Percentiles rank a stretch among this genome's conserved stretches.
phyloP scores from a whole-genome alignment of 2,113 vertebrate species.

The Australoheros scitulus region DNA sequence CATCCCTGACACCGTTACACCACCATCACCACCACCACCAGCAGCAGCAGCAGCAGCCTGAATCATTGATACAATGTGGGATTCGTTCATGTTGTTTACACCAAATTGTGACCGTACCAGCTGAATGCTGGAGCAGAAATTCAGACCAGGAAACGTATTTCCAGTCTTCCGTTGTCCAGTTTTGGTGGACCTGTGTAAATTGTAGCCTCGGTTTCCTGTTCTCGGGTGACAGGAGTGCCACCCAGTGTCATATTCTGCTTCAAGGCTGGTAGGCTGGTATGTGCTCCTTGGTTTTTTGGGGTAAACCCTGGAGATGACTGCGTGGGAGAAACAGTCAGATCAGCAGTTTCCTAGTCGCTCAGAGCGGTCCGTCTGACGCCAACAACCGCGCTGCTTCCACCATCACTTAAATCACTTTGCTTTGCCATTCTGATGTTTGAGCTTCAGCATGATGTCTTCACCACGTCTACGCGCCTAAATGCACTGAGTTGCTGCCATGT shows the following conservation, averaged over 20 bases:
- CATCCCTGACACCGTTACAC: no score
- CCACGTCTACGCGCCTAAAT: neutral
- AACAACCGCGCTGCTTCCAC: neutral
- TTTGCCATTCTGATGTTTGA: neutral
- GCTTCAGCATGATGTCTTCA: neutral
- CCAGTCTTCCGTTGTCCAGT: neutral
- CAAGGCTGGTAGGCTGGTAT: neutral
- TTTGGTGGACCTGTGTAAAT: neutral
- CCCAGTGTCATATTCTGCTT: neutral
- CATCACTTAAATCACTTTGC: neutral
- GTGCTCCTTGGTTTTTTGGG: neutral
- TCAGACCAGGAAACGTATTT: neutral
- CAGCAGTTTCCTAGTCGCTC: neutral
- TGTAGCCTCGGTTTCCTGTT: neutral
- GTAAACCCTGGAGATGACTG: neutral
- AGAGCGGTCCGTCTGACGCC: neutral
- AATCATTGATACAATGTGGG: no score
- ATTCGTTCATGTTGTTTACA: no score
- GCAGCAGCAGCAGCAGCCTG: no score
- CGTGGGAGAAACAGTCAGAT: fast-evolving
- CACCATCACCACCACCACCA: no score
- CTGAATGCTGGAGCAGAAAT: no score
- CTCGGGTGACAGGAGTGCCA: neutral
- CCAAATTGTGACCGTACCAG: no score
- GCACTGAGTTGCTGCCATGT: neutral